Base-by-base conservation (phyloP, 2,888 invertebrate species). In the Agriopis leucophaearia region DNA sequence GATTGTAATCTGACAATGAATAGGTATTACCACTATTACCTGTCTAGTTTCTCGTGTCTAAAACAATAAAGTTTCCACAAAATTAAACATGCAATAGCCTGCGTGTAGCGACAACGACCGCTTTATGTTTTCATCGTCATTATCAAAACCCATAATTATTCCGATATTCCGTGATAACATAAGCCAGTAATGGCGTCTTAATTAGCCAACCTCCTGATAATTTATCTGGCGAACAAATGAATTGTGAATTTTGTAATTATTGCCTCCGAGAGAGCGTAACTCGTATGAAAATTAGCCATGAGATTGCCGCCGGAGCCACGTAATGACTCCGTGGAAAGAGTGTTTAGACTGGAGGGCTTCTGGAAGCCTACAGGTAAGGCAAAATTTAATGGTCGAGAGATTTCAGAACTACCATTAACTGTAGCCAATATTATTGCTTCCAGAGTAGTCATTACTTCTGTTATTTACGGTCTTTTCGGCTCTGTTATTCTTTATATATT, bases 211-310 rank as follows among this genome's bases (percentile, higher is more conserved):
- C 68, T 74, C 79, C 79, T 77, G 76, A 74, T 83, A 83, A 83
- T 79, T 78, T 86, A 88, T 86, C 84, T 80, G 67, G 71, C 71
- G 78, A 81, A 78, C 82, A 86, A 89, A 89, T 88, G 84, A 87
- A 86, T 87, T 87, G 84, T 83, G 82, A 87, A 83, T 86, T 84
- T 87, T 82, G 79, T 80, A 83, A 88, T 88, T 84, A 88, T 77
- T 78, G 81, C 78, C 81, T 76, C 74, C 84, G 83, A 74, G 87
- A 87, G 86, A 89, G 85, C 88, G 88, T 88, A 73, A 80, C 80
- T 70, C 58, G 66, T 70, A 78, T 74, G 73, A 74, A 71, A 74
- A 74, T 73, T 71, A 62, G 68, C 63, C 57, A 62, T 70, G 65
- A 71, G 61, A 72, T 73, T 64, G 69, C 40, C 52, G 54, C 48